Evolutionary conservation across 2,888 invertebrate species (phyloP), one percentile per base, ranked within the genome.

Genomic region (Drosophila testacea): DNA sequence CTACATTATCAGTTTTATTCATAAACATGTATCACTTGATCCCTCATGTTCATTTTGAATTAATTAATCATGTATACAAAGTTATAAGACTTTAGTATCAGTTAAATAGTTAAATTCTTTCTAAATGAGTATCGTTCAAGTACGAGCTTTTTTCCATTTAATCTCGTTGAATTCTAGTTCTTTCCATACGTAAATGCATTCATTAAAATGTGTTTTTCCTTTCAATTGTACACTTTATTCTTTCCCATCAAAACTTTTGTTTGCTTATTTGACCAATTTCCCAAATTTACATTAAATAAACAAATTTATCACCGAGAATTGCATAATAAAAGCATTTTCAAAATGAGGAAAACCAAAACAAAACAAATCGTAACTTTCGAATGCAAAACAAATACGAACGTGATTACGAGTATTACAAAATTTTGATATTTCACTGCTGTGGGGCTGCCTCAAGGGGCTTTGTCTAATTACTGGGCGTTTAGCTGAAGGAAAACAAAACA

Each of bases 401-500:
- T 44, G 11, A 27, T n/a, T 57, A 38, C 47, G 52, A 65, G 9
- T 30, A 13, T 55, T 59, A 44, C 66, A 60, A 67, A 63, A 61
- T 36, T 22, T 4, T 9, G 11, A 46, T 46, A 13, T 38, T 38
- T 38, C 2, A 47, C 34, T 69, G 34, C 34, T 38, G 41, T 36
- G 10, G 39, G 27, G 36, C n/a, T 47, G 10, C 44, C 38, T 27
- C 36, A 42, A 54, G 56, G 36, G 54, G 46, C n/a, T 51, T 66
- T 47, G 63, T 57, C 75, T 77, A 79, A 79, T 77, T 77, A 63
- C 66, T 63, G 64, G 77, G 81, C 79, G 79, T 73, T 79, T 64
- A 67, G 47, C 36, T 38, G 11, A 48, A 47, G 42, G 39, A 44
- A 27, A 55, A 39, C 4, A 66, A 56, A 30, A 22, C 5, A 11